Evolutionary conservation across 2,888 invertebrate species (phyloP).

Genomic region (Auanema sp.): DNA sequence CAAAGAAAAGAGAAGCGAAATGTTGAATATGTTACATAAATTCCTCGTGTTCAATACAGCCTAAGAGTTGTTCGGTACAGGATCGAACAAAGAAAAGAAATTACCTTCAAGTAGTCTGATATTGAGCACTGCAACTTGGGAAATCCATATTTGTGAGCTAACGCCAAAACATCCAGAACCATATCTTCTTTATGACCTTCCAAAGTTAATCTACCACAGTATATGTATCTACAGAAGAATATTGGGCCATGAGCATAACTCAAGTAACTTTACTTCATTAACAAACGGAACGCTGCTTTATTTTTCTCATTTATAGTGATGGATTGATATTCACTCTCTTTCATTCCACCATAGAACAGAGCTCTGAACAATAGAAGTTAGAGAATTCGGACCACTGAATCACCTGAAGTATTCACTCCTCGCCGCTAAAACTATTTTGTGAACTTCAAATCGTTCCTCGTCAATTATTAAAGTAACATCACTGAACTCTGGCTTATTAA

Average conservation of each 20-base stretch:
- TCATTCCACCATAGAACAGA: conserved; percentile 72
- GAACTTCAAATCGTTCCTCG: conserved; percentile 74
- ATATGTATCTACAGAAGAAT: conserved; percentile 80
- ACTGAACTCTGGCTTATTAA: conserved; percentile 83
- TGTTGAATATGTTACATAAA: conserved; percentile 91
- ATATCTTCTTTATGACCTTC: conserved; percentile 70
- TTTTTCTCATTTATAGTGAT: conserved; percentile 46
- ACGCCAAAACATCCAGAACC: conserved; percentile 74
- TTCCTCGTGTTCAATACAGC: conserved; percentile 84
- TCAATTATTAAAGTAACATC: conserved; percentile 77
- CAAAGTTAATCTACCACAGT: conserved; percentile 75
- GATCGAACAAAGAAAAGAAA: background rate
- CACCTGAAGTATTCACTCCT: conserved; percentile 94
- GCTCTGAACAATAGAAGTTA: conserved; percentile 68
- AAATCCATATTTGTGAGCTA: conserved; percentile 95
- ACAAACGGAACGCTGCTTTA: conserved; percentile 35
- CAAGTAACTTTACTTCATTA: conserved; percentile 34
- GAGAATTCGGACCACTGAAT: background rate
- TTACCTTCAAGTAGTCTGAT: conserved; percentile 81
- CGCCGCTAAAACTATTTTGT: conserved; percentile 86
- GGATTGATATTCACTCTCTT: conserved; percentile 76
- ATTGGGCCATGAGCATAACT: too few relatives aligned
- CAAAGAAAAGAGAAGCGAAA: conserved; percentile 77
- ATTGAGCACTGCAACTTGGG: conserved; percentile 85
- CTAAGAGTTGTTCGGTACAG: conserved; percentile 19